Base-by-base conservation (phyloP, 2,113 vertebrate genomes). In the Meleagris gallopavo region DNA sequence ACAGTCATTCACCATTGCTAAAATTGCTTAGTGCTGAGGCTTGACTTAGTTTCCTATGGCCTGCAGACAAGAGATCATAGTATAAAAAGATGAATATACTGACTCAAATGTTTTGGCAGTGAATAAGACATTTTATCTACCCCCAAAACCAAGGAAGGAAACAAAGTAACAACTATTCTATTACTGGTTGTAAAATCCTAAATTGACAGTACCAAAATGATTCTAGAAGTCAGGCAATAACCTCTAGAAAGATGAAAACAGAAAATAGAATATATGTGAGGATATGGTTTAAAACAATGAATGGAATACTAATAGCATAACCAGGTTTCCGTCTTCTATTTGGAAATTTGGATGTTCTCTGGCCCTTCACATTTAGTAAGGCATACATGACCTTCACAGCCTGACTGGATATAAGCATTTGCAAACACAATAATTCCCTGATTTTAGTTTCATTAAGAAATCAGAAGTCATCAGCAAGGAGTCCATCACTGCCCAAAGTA, bases 341-440 rank as follows among this genome's bases (percentile, higher is more conserved):
- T 52, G 45, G 75, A 84, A 88, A 80, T 38, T 11, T 45, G 10
- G 5, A 77, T 72, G 40, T 61, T 85, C 58, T 50, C 65, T 67
- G 29, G 17, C 61, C 41, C 24, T 82, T 50, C 64, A 43, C 17
- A 62, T 18, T 32, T 7, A 85, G 29, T 13, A 62, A 52, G 40
- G 71, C 55, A 2, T 15, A 21, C 1, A 1, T 11, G 8, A 94
- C 18, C 17, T 57, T 85, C 36, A 29, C n/a, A 67, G 18, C 54
- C 14, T 29, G 36, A 52, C 46, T 57, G 12, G 9, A 76, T 7
- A 14, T 27, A 88, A 61, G 52, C 55, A 24, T 54, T 41, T 19
- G 20, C 40, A 57, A 67, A 85, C 0, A 0, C 16, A 74, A 0
- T n/a, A 67, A 10, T 48, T 60, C 22, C 48, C 66, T 46, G 18